Evolutionary conservation across 2,797 vertebrate genomes (phyloP), one percentile per base, ranked within the genome.

Genomic region (Chelon auratus): DNA sequence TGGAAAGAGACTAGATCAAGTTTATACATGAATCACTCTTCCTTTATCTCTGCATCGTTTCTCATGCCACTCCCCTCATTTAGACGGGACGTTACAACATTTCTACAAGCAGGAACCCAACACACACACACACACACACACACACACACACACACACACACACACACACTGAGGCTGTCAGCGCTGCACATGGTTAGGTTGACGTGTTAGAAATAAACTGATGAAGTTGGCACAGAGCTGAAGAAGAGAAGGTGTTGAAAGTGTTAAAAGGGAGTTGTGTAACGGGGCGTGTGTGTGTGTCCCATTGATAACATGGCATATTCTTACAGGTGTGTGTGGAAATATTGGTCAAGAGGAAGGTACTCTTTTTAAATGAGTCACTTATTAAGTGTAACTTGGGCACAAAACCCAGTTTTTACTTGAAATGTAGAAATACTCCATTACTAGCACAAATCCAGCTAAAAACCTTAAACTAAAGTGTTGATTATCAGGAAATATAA

Each of bases 281-380:
- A 82, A 82, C 18, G 0, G 40, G 30, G 33, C 24, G 24, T 3
- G 40, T 5, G 39, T 5, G 39, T 76, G 58, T 39, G 18, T 33
- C 40, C 72, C 3, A 60, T 11, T 70, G 37, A 78, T 54, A 37
- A 53, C 30, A 33, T 33, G 30, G 12, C 36, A 6, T 11, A 36
- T 56, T 55, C 22, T 42, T 18, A 30, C 1, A 13, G 0, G 5
- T 47, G 30, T 33, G 30, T 48, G 45, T 48, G 50, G 10, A 15
- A 67, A 61, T n/a, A 11, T 53, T 72, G 9, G 18, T 57, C 22
- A 72, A 48, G 42, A 74, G 62, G 74, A 59, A 71, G 36, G 62
- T 66, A 0, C 26, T 10, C 24, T 43, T 40, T 9, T 48, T 48
- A 61, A 17, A 62, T 10, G 17, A 65, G 53, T 74, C 15, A 8